Conservation (phyloP, 2,797 vertebrate species). For the Pseudochirops cupreus region DNA sequence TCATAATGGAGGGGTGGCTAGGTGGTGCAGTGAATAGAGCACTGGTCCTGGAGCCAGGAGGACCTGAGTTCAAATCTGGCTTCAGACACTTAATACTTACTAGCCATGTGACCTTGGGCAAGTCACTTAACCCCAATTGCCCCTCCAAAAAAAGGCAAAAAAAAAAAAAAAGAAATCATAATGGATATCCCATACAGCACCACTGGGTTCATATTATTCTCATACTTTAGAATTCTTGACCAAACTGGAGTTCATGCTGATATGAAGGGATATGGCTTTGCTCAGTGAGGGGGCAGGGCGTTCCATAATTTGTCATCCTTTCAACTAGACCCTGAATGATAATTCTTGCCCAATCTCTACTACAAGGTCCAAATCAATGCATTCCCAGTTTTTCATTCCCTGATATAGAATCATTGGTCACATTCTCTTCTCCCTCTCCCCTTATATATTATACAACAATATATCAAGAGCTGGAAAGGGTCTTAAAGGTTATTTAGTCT, state of each 20-base stretch:
- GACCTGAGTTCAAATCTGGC: too few relatives aligned
- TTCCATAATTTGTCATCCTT: neutral
- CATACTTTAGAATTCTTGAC: neutral
- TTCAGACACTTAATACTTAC: too few relatives aligned
- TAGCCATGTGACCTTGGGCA: too few relatives aligned
- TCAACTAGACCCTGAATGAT: neutral
- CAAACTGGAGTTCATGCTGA: neutral
- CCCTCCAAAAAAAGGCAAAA: too few relatives aligned
- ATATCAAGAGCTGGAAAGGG: neutral
- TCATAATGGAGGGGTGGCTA: too few relatives aligned
- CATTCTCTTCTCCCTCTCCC: neutral
- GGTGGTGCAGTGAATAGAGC: too few relatives aligned
- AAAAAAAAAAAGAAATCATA: too few relatives aligned
- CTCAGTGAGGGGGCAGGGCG: neutral
- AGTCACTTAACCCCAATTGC: too few relatives aligned
- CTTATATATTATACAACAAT: neutral
- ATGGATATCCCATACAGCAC: accelerated
- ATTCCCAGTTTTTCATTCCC: neutral
- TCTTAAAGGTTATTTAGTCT: neutral
- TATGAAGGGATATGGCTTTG: neutral
- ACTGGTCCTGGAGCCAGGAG: too few relatives aligned
- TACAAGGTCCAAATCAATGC: neutral
- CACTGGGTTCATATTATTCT: neutral
- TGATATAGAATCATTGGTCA: neutral
- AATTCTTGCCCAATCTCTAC: neutral